Percentiles rank a stretch among this genome's conserved stretches.
phyloP scores from a whole-genome alignment of 92 coral and sea anemone genomes.

The Nematostella vectensis region DNA sequence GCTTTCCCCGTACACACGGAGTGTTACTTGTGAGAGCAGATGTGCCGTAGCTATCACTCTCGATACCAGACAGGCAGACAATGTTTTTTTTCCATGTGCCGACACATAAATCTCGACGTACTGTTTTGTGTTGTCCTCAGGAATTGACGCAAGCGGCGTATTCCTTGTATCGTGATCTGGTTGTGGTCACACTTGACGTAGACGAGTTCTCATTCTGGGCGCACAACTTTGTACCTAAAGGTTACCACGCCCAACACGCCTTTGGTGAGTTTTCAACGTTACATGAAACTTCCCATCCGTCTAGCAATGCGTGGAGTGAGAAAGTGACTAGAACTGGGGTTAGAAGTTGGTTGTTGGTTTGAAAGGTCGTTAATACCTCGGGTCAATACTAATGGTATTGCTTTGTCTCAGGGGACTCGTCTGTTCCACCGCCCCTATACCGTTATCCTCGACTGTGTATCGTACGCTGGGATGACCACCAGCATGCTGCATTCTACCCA shows the following conservation, averaged over 20 bases:
- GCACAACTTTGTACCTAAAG: constrained; percentile 80
- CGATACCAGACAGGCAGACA: too few relatives aligned
- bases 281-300: too few relatives aligned
- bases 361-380: too few relatives aligned
- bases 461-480: constrained; percentile 75
- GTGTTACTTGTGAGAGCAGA: too few relatives aligned
- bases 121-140: constrained; percentile 29
- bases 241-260: constrained; percentile 62
- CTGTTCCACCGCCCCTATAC: constrained; percentile 47
- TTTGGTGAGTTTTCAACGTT: constrained; percentile 62
- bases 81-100: too few relatives aligned
- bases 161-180: constrained; percentile 73
- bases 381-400: too few relatives aligned
- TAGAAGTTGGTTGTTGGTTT: too few relatives aligned
- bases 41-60: too few relatives aligned
- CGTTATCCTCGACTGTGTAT: constrained; percentile 91
- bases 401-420: constrained; percentile 1
- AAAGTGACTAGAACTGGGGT: too few relatives aligned
- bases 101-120: too few relatives aligned
- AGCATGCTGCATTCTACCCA: constrained; percentile 91
- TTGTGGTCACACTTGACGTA: constrained; percentile 73
- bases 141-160: constrained; percentile 82
- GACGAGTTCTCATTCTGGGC: constrained; percentile 97
- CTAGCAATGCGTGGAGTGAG: too few relatives aligned
- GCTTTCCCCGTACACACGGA: too few relatives aligned